These are phyloP conservation scores for Cavia porcellus DNA, from an alignment of 2,113 vertebrate genomes.

Conservation along the genomic window DNA sequence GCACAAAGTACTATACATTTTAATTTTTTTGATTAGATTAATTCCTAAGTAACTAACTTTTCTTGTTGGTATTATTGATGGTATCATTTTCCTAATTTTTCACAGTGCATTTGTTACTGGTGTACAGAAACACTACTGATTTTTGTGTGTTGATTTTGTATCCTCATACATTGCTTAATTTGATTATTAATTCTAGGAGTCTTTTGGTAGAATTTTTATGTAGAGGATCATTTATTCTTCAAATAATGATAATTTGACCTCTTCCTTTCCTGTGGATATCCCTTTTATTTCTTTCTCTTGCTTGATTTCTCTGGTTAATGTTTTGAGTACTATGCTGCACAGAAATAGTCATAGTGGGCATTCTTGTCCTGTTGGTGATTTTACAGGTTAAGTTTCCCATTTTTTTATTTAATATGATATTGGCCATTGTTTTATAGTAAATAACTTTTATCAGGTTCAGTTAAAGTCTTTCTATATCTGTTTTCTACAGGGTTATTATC, in stretches of 20 bases:
- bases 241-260: not conserved
- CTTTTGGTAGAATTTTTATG: not conserved
- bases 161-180: not conserved
- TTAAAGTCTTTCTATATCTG: not conserved
- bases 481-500: not conserved
- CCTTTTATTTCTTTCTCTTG: not conserved
- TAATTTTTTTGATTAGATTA: not conserved
- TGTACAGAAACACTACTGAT: not conserved
- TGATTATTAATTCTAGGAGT: not conserved
- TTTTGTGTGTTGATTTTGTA: not conserved
- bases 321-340: not conserved
- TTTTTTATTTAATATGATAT: not conserved
- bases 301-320: not conserved
- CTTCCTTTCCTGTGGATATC: not conserved
- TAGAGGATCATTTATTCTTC: not conserved
- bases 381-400: not conserved
- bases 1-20: not conserved
- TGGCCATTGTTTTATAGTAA: not conserved
- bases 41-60: not conserved
- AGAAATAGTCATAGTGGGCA: not conserved
- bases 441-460: not conserved
- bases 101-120: not conserved
- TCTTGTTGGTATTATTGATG: not conserved
- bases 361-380: not conserved
- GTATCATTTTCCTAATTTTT: not conserved